Conservation (phyloP, 1,140 invertebrate genomes). For the Drosophila trapezifrons region DNA sequence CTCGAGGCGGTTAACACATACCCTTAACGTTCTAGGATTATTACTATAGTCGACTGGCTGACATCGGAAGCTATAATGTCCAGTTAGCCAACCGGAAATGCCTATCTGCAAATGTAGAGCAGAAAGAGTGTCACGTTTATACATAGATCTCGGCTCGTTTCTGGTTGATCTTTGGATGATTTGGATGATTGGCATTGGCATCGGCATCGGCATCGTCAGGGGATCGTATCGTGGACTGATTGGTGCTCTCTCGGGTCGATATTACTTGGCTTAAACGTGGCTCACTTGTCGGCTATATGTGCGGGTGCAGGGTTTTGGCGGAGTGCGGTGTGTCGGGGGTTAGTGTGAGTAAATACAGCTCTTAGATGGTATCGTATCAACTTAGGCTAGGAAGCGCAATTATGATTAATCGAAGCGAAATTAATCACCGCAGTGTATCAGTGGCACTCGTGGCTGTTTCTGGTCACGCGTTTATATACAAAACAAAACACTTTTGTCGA, state of each 20-base stretch:
- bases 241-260: slow-evolving; percentile 2
- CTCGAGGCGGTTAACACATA: slow-evolving; percentile 85
- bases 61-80: slow-evolving; percentile 96
- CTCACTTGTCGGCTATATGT: slow-evolving; percentile 42
- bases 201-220: slow-evolving; percentile 19
- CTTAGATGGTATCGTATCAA: slow-evolving; percentile 57
- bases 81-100: slow-evolving; percentile 93
- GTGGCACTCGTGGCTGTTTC: slow-evolving; percentile 8
- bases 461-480: slow-evolving; percentile 19
- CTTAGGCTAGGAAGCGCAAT: slow-evolving; percentile 49
- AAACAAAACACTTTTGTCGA: slow-evolving; percentile 16
- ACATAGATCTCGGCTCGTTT: slow-evolving; percentile 24
- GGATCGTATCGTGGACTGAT: neutral
- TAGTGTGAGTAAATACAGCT: slow-evolving; percentile 62
- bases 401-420: slow-evolving; percentile 60
- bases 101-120: slow-evolving; percentile 90
- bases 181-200: slow-evolving; percentile 17
- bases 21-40: slow-evolving; percentile 94
- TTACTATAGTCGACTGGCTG: slow-evolving; percentile 97
- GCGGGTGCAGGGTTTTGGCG: slow-evolving; percentile 49
- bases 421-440: slow-evolving; percentile 53
- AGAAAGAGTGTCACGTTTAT: slow-evolving; percentile 51
- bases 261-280: neutral
- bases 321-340: slow-evolving; percentile 25
- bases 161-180: slow-evolving; percentile 18